Conservation (phyloP, 2,797 vertebrate species). For the Triplophysa bombifrons region DNA sequence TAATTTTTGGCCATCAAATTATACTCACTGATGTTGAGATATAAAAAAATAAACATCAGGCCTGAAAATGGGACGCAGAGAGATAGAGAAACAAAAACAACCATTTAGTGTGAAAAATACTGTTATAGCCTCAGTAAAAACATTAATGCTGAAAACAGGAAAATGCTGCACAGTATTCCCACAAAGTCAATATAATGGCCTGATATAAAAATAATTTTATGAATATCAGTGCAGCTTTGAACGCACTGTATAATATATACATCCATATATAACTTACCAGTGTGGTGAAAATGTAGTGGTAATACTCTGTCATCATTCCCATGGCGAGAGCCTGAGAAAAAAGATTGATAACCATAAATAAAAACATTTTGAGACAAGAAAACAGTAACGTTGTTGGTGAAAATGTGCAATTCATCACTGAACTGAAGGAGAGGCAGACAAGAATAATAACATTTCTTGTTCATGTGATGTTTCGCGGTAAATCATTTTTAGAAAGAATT, state of each 20-base stretch:
- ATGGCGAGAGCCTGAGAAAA: slow-evolving; percentile 89
- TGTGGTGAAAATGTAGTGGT: slow-evolving; percentile 99
- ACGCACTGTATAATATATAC: slow-evolving; percentile 13
- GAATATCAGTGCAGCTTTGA: not conserved
- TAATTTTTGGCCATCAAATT: slow-evolving; percentile 2
- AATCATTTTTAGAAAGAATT: slow-evolving; percentile 20
- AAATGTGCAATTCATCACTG: slow-evolving; percentile 46
- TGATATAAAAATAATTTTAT: not conserved
- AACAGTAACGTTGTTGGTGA: slow-evolving; percentile 25
- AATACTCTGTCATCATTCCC: slow-evolving; percentile 99
- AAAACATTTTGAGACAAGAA: slow-evolving; percentile 26
- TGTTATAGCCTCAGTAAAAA: not conserved
- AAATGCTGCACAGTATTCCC: not conserved
- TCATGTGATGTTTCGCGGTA: not conserved
- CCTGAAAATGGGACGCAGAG: slow-evolving; percentile 26
- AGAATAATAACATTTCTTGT: slow-evolving; percentile 21
- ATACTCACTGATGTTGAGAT: slow-evolving; percentile 53
- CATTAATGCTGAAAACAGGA: not conserved
- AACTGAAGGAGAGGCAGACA: not conserved
- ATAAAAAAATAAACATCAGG: slow-evolving; percentile 54
- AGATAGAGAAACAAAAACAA: slow-evolving; percentile 14
- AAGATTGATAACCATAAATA: slow-evolving; percentile 42
- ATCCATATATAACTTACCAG: slow-evolving; percentile 83
- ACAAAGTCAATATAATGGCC: not conserved
- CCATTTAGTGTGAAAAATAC: not conserved